Evolutionary conservation across 2,797 vertebrate species (phyloP).

Genomic region (Catamblyrhynchus diadema): DNA sequence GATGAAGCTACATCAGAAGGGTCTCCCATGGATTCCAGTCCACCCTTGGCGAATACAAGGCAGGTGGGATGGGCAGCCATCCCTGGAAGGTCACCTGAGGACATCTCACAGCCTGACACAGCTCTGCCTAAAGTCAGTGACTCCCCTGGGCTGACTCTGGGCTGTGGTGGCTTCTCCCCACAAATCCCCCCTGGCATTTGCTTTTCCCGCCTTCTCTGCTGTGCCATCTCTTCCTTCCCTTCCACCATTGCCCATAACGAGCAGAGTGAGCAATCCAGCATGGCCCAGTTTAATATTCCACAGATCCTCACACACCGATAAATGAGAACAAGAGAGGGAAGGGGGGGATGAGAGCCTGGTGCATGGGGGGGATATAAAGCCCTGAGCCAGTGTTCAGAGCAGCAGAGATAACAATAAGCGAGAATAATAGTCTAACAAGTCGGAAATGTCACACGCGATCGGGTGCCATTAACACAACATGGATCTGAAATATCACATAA

Average conservation of each 20-base stretch:
- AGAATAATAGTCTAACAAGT: conserved; percentile 77
- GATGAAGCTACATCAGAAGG: not conserved
- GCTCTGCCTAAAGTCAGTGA: not conserved
- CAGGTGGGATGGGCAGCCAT: not conserved
- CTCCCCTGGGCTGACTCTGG: not conserved
- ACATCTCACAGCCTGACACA: not conserved
- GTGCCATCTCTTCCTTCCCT: not conserved
- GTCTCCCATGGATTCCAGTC: not conserved
- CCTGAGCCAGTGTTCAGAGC: conserved; percentile 54
- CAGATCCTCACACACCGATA: conserved; percentile 19
- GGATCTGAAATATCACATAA: conserved; percentile 78
- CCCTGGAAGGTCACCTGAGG: not conserved
- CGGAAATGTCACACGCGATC: conserved; percentile 72
- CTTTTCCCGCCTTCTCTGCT: not conserved
- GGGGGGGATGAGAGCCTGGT: not conserved
- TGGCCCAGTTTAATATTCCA: conserved; percentile 48
- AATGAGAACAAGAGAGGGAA: conserved; percentile 32
- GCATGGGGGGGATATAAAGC: conserved; percentile 32
- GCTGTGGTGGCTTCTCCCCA: not conserved
- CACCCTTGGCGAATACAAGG: not conserved
- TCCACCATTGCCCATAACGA: not conserved
- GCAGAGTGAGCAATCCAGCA: not conserved
- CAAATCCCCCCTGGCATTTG: not conserved
- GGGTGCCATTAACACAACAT: conserved; percentile 74
- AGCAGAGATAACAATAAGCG: conserved; percentile 73